Evolutionary conservation across 2,797 vertebrate species (phyloP).

Genomic region (Odontamblyopus rebecca): DNA sequence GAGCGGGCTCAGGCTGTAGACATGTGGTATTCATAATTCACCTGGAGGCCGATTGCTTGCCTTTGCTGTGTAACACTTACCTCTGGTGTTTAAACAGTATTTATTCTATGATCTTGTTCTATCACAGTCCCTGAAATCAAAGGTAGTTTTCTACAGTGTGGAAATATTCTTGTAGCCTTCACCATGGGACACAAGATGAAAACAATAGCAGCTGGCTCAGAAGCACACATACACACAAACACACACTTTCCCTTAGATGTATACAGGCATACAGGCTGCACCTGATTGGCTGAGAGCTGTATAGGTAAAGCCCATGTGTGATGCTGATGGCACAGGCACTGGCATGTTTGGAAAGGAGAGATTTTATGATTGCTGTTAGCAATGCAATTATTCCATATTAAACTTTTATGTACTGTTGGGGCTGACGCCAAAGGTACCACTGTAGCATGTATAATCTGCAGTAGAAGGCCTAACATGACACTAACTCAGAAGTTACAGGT

Average conservation of each 20-base stretch:
- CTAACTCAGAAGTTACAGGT: slow-evolving; percentile 48
- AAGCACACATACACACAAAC: slow-evolving; percentile 9
- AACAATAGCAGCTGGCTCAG: slow-evolving; percentile 64
- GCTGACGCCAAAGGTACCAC: slow-evolving; percentile 47
- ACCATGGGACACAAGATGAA: slow-evolving; percentile 51
- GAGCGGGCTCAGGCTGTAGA: slow-evolving; percentile 68
- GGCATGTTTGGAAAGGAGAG: slow-evolving; percentile 39
- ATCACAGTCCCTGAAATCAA: slow-evolving; percentile 58
- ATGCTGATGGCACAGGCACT: slow-evolving; percentile 56
- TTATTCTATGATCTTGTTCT: slow-evolving; percentile 53
- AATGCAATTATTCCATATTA: slow-evolving; percentile 69
- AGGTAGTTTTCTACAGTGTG: slow-evolving; percentile 46
- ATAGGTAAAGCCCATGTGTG: slow-evolving; percentile 65
- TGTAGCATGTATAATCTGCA: slow-evolving; percentile 26
- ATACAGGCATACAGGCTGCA: slow-evolving; percentile 31
- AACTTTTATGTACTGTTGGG: slow-evolving; percentile 75
- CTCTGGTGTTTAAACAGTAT: slow-evolving; percentile 68
- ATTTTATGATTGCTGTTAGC: slow-evolving; percentile 72
- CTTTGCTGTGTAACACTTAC: slow-evolving; percentile 59
- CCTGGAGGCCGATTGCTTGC: slow-evolving; percentile 65
- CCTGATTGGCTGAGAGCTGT: slow-evolving; percentile 30
- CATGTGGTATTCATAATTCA: slow-evolving; percentile 79
- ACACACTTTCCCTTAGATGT: slow-evolving; percentile 18
- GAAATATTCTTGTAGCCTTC: slow-evolving; percentile 58
- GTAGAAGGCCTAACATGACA: slow-evolving; percentile 34